Base-by-base conservation (phyloP, 2,113 vertebrate species). In the Petrocephalus microphthalmus region DNA sequence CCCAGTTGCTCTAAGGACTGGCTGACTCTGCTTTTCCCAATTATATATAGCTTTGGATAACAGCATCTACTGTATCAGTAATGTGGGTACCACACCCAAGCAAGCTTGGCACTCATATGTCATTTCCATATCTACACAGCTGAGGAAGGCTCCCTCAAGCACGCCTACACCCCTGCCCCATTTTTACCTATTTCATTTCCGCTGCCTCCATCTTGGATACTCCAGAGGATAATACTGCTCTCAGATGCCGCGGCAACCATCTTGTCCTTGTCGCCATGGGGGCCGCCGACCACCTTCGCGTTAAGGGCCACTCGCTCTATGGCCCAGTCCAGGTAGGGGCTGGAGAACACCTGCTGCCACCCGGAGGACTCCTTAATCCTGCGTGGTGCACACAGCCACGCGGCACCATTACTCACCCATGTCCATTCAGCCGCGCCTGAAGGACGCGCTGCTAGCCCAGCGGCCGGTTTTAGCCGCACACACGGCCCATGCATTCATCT, bases 321-420 rank as follows among this genome's bases (percentile, higher is more conserved):
- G 42, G 96, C 96, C 97, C 97, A 97, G 86, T 99, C 97, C 87
- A 99, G 93, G 49, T 98, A 98, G 0, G 98, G 98, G 88, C 98
- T 99, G 0, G 98, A 98, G 90, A 99, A 99, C 89, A 99, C 97
- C 87, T 99, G 98, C 90, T 99, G 98, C 98, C 98, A 99, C 42
- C 98, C 98, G 25, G 98, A 98, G 0, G 98, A 99, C 88, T 99
- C 98, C 90, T 99, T 99, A 93, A 99, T 98, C 93, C 98, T 99
- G 89, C 0, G 91, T 7, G 11, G 7, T 25, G 47, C 19, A 47
- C 13, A 74, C 49, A 78, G 19, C 20, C 57, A 87, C 29, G 82
- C 45, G 57, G 45, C 81, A 33, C 37, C n/a, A 67, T 42, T 86
- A 33, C 17, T 19, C 47, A 53, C 57, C n/a, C 47, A 29, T 15